Evolutionary conservation across 2,113 vertebrate species (phyloP).

Genomic region (Tringa solitaria): DNA sequence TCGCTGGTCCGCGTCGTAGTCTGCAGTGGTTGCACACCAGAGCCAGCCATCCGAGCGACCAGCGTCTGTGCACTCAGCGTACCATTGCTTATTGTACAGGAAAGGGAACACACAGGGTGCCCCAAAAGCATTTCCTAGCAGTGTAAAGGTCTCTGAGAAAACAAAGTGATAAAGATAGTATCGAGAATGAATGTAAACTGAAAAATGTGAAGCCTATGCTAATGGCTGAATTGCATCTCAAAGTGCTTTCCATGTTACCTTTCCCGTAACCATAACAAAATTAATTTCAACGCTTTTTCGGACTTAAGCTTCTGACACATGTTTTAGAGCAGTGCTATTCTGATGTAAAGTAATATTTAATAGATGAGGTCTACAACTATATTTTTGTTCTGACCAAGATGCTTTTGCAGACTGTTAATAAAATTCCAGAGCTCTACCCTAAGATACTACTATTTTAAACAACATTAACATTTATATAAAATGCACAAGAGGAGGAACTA

Average conservation of each 20-base stretch:
- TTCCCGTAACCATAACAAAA: background rate
- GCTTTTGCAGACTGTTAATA: background rate
- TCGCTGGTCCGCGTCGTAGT: conserved; percentile 73
- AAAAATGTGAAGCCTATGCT: background rate
- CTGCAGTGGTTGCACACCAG: conserved; percentile 84
- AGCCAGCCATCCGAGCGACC: conserved; percentile 75
- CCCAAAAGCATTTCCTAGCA: conserved; percentile 85
- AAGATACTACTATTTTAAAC: background rate
- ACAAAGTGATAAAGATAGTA: background rate
- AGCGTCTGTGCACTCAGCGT: conserved; percentile 74
- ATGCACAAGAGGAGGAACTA: background rate
- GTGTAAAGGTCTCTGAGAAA: conserved; percentile 81
- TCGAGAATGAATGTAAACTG: background rate
- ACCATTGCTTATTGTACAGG: conserved; percentile 74
- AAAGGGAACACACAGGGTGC: conserved; percentile 87
- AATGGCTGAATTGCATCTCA: background rate
- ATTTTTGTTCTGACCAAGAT: background rate
- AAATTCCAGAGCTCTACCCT: background rate
- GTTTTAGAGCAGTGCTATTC: background rate
- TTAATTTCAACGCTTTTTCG: background rate
- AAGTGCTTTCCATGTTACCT: background rate
- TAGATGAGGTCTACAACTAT: background rate
- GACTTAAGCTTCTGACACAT: background rate
- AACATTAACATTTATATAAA: background rate
- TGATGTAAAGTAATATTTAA: background rate